phyloP scores from a whole-genome alignment of 30 jellyfish, hydroid and myxozoan species.

The Morbakka virulenta region DNA sequence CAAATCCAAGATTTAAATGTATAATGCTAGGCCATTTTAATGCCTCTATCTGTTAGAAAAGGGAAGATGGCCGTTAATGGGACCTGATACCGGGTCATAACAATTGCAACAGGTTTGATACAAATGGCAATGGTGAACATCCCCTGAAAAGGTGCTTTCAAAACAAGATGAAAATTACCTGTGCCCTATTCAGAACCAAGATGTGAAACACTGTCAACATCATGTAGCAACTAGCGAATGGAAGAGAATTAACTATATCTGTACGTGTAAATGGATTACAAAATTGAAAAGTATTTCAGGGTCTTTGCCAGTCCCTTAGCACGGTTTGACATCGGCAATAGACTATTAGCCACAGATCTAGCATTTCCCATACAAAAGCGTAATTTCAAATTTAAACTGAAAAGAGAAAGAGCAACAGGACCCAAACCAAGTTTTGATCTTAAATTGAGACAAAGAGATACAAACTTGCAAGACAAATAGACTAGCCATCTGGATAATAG shows the following conservation, averaged over 20 bases:
- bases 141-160: background rate
- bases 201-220: too few relatives aligned
- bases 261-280: background rate
- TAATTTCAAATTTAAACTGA: too few relatives aligned
- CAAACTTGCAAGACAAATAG: too few relatives aligned
- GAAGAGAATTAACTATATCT: background rate
- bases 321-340: background rate
- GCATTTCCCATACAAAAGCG: too few relatives aligned
- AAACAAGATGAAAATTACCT: background rate
- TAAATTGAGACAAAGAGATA: too few relatives aligned
- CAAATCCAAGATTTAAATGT: too few relatives aligned
- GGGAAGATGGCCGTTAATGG: background rate
- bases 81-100: background rate
- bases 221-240: background rate
- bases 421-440: too few relatives aligned
- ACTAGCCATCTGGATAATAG: too few relatives aligned
- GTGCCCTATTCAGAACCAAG: too few relatives aligned
- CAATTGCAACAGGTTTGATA: background rate
- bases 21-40: background rate
- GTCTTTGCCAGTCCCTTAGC: background rate
- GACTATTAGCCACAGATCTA: background rate
- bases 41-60: background rate
- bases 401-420: too few relatives aligned
- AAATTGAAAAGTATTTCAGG: background rate
- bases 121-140: too few relatives aligned